Evolutionary conservation across 2,888 invertebrate genomes (phyloP), one percentile per base, ranked within the genome.

Genomic region (Campaea margaritaria): DNA sequence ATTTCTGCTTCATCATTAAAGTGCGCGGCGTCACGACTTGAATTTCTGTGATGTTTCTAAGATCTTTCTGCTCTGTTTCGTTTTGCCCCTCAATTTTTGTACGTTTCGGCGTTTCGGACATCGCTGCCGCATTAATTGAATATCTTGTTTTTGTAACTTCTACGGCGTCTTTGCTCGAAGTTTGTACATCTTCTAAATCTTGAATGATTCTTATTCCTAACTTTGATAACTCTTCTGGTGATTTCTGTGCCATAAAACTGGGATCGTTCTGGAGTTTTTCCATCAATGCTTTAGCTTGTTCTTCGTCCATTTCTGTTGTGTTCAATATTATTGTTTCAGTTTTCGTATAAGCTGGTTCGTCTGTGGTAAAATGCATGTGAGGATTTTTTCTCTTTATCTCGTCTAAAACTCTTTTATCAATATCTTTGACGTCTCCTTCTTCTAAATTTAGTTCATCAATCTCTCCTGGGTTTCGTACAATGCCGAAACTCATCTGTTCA

Each of bases 21-120:
- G 80, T 89, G 44, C 87, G 86, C 5, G 94, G 93, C 13, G 94
- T 93, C 1, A 94, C 85, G 0, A 96, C 96, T 84, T 96, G 95
- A 58, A 96, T 96, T 86, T 96, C 96, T 41, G 96, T 96, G 34
- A 96, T 93, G 75, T 61, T 61, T 48, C 55, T 55, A 10, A 95
- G 96, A 27, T 95, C 94, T 73, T 93, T 83, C 38, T 57, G 59
- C 39, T 58, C 53, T 14, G 50, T 49, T n/a, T 58, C 60, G 76
- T 13, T 81, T 75, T 58, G 79, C 71, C 59, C 65, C 38, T 80
- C 82, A 8, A 72, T 68, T 73, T 77, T 81, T 14, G 72, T 68
- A 45, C 79, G 79, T 66, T 88, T 91, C 66, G 91, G 86, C 42
- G 85, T 79, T 41, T 89, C 82, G 46, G 90, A 83, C 41, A 93